Evolutionary conservation across 2,888 invertebrate genomes (phyloP), one percentile per base, ranked within the genome.

Genomic region (Catocala fraxini): DNA sequence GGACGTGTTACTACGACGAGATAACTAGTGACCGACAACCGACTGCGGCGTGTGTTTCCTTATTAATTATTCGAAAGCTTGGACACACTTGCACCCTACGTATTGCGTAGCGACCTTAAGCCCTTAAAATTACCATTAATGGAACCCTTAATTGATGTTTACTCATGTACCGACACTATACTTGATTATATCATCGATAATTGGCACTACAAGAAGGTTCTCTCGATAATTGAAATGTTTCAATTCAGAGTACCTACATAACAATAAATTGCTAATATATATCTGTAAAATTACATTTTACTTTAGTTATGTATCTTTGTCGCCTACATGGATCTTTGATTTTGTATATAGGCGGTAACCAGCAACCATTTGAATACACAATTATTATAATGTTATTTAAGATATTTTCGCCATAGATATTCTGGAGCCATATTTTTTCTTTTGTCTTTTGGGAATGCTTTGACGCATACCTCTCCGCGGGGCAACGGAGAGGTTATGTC

Each of bases 31-130:
- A 25, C 25, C 25, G 25, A 25, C 35, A 39, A 59, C 73, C 73
- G 64, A 63, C 70, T 64, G 62, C 49, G 70, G 64, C 43, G 12
- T 49, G 13, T 45, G 48, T 56, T 62, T 56, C 41, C 65, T 65
- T 61, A 70, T 70, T 70, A 75, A 73, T 72, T 75, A 73, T 75
- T 72, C 66, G 51, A 47, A 61, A 56, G 59, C 56, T 33, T 75
- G 58, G 59, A 73, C 62, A 62, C 70, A 64, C 70, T 75, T 65
- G 56, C 62, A 43, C 56, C 55, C 56, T 54, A 49, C 39, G 59
- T 57, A 47, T 61, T 55, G 57, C 45, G 12, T 33, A 25, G 13
- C 43, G 63, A 59, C 63, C 49, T 60, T 57, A 58, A 63, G 15
- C 12, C 9, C 15, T 34, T 53, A 51, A 57, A 73, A 48, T 59